Conservation (phyloP, 2,797 vertebrate genomes). For the Lycodopsis pacificus region DNA sequence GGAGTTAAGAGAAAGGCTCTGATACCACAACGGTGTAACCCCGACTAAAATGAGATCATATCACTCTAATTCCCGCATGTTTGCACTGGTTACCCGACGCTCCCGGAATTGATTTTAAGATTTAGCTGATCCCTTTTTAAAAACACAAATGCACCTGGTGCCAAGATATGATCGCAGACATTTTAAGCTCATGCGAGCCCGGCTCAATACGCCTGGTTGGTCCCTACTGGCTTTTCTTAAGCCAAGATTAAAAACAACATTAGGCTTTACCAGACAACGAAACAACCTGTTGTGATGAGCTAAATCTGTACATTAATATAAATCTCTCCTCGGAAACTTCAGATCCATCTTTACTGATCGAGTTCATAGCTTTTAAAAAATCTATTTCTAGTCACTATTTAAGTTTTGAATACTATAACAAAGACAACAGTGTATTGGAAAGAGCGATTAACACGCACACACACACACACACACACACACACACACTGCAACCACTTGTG, state of each 20-base stretch:
- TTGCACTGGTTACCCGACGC: conserved; percentile 36
- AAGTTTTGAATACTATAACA: conserved; percentile 9
- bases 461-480: not conserved
- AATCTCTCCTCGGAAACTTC: conserved; percentile 2
- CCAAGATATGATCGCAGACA: conserved; percentile 40
- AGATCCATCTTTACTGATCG: not conserved
- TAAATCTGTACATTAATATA: not conserved
- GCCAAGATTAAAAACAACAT: conserved; percentile 33
- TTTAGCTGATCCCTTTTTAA: conserved; percentile 30
- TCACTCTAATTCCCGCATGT: conserved; percentile 36
- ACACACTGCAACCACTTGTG: too few relatives aligned
- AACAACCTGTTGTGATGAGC: conserved; percentile 17
- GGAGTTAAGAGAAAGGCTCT: conserved; percentile 31
- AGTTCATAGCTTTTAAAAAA: not conserved
- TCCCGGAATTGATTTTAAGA: conserved; percentile 53
- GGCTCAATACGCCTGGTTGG: not conserved
- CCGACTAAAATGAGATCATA: conserved; percentile 51
- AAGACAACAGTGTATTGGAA: not conserved
- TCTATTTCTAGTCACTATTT: not conserved
- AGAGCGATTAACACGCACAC: not conserved
- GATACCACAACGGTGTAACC: conserved; percentile 15
- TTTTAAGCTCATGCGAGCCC: conserved; percentile 34
- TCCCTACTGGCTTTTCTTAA: conserved; percentile 35
- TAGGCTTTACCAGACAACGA: conserved; percentile 13
- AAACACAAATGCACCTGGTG: conserved; percentile 38